These are phyloP conservation scores for Folsomia manolachei DNA, from an alignment of 2,888 invertebrate species.

Conservation along the genomic window DNA sequence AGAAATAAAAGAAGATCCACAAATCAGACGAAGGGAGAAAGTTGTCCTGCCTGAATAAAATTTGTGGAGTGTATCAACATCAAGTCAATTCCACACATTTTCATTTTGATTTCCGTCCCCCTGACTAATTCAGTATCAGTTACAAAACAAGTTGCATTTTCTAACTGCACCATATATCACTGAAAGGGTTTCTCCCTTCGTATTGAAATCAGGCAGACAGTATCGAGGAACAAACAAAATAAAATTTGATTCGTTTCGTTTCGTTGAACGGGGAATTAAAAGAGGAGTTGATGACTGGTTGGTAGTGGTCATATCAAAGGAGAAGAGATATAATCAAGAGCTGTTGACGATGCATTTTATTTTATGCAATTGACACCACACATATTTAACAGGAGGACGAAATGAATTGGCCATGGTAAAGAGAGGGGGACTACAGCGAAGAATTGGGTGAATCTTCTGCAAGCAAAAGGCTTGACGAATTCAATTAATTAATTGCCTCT, in stretches of 20 bases:
- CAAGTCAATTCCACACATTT: not conserved
- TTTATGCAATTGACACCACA: constrained; percentile 39
- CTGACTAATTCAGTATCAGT: not conserved
- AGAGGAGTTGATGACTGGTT: not conserved
- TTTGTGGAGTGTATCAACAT: too few species aligned
- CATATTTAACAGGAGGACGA: constrained; percentile 8
- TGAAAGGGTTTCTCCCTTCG: not conserved
- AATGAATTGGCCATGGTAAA: constrained; percentile 14
- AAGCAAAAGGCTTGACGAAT: constrained; percentile 34
- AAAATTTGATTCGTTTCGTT: constrained; percentile 9
- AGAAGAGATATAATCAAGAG: not conserved
- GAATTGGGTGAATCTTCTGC: constrained; percentile 13
- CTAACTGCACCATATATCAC: too few species aligned
- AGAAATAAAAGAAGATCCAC: not conserved
- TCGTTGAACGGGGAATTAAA: not conserved
- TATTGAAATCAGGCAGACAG: not conserved
- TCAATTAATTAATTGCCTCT: constrained; percentile 39
- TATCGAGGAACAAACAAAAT: too few species aligned
- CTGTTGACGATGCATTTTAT: constrained; percentile 26
- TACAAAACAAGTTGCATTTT: not conserved
- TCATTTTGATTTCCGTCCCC: too few species aligned
- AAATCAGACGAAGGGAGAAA: not conserved
- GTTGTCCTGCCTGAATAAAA: too few species aligned
- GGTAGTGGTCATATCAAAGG: too few species aligned
- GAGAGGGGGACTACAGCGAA: not conserved